Base-by-base conservation (phyloP, 2,113 vertebrate genomes). In the Scolopax mira region DNA sequence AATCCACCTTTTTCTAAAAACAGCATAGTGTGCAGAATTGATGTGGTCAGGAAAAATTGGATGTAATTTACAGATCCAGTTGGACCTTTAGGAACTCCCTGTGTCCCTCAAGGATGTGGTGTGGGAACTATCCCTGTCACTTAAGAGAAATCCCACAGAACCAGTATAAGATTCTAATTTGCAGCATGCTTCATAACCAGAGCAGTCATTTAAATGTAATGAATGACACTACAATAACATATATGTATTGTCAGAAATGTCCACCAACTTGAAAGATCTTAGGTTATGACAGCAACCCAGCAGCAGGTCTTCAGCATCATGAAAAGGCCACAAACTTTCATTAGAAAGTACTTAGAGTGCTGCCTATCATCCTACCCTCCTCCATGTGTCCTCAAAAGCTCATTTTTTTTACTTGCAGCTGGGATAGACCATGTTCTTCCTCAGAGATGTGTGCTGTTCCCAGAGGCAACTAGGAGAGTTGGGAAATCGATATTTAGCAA, bases 151-250 rank as follows among this genome's bases (percentile, higher is more conserved):
- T 79, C 54, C 79, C 49, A 52, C 13, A 41, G 67, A 62, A 85
- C 22, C 5, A 42, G 19, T 2, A 27, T 0, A 0, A 44, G 30
- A 25, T 67, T 70, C 71, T 66, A 58, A 44, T 39, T n/a, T n/a
- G 46, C 46, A 48, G 18, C 0, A 0, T 41, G 74, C 48, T 80
- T 46, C 27, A 28, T 21, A 77, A 52, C 19, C 18, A 35, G 49
- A 44, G 30, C 9, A 23, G 33, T 35, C 28, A n/a, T 30, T 69
- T 30, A 79, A 90, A 85, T 33, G 35, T 3, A 70, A 42, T 52
- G 21, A 58, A 54, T 49, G 42, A 30, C 49, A 9, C 35, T 24
- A 44, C 14, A 48, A 13, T 77, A 69, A 55, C 25, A 1, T 13
- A 4, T 25, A 9, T 30, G 10, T 64, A 5, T 74, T 58, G 11